Evolutionary conservation across 2,113 vertebrate species (phyloP).

Genomic region (Oreocharis arfaki): DNA sequence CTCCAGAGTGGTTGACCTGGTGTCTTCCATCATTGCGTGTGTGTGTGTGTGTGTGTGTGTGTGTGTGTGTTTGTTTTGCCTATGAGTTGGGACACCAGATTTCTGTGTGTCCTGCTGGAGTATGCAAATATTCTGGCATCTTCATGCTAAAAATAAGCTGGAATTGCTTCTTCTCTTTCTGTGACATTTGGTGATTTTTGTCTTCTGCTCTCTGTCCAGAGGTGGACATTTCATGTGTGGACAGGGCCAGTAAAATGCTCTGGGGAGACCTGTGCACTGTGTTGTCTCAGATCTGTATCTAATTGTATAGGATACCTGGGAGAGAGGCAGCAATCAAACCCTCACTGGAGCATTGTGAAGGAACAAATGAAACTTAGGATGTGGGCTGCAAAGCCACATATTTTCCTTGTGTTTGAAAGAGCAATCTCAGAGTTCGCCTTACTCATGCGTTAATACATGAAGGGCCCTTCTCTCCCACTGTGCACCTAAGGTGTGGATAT

Average conservation of each 20-base stretch:
- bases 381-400: not conserved
- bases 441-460: not conserved
- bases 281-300: not conserved
- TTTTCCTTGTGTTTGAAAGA: not conserved
- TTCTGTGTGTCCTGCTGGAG: not conserved
- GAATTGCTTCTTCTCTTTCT: not conserved
- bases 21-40: not conserved
- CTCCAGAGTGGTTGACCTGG: not conserved
- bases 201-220: not conserved
- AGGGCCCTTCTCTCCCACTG: not conserved
- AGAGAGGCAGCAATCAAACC: not conserved
- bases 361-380: not conserved
- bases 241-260: not conserved
- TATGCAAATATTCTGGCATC: not conserved
- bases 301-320: not conserved
- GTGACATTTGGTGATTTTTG: not conserved
- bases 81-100: not conserved
- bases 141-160: not conserved
- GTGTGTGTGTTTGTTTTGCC: not conserved
- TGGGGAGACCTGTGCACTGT: not conserved
- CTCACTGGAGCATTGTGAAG: not conserved
- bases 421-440: not conserved
- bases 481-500: not conserved
- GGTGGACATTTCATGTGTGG: not conserved
- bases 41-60: not conserved